These are phyloP conservation scores for Mugil cephalus DNA, from an alignment of 2,113 vertebrate genomes.

Conservation along the genomic window DNA sequence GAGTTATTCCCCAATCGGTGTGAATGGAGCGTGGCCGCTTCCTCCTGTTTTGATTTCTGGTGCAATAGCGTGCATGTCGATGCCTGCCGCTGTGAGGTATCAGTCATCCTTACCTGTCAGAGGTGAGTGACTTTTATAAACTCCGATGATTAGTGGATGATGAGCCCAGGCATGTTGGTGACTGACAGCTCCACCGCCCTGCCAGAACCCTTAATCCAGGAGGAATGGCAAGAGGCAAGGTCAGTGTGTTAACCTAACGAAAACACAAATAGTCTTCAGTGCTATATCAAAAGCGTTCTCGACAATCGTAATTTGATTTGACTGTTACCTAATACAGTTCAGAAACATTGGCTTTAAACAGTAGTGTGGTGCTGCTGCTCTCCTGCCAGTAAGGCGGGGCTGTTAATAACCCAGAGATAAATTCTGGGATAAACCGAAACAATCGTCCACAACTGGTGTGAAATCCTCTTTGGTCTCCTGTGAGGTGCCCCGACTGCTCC, in stretches of 20 bases:
- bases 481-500: conserved; percentile 70
- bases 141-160: conserved; percentile 86
- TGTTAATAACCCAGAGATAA: conserved; percentile 41
- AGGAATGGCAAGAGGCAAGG: conserved; percentile 80
- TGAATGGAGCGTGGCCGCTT: conserved; percentile 51
- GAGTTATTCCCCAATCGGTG: conserved; percentile 49
- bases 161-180: conserved; percentile 83
- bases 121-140: conserved; percentile 86
- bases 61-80: conserved; percentile 69
- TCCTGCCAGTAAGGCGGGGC: conserved; percentile 49
- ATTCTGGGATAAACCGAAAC: conserved; percentile 60
- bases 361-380: conserved; percentile 6
- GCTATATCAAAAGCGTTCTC: conserved; percentile 29
- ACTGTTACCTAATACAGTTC: conserved; percentile 13
- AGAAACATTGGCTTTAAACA: conserved; percentile 5
- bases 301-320: conserved; percentile 18
- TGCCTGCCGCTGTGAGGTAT: conserved; percentile 61
- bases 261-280: conserved; percentile 37
- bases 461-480: conserved; percentile 82
- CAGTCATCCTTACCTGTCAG: conserved; percentile 75
- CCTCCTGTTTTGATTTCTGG: conserved; percentile 70
- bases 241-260: conserved; percentile 37
- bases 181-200: conserved; percentile 84
- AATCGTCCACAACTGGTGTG: conserved; percentile 80
- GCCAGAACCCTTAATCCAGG: conserved; percentile 82